These are phyloP conservation scores for Apoderus coryli DNA, from an alignment of 2,888 invertebrate species.

Conservation along the genomic window DNA sequence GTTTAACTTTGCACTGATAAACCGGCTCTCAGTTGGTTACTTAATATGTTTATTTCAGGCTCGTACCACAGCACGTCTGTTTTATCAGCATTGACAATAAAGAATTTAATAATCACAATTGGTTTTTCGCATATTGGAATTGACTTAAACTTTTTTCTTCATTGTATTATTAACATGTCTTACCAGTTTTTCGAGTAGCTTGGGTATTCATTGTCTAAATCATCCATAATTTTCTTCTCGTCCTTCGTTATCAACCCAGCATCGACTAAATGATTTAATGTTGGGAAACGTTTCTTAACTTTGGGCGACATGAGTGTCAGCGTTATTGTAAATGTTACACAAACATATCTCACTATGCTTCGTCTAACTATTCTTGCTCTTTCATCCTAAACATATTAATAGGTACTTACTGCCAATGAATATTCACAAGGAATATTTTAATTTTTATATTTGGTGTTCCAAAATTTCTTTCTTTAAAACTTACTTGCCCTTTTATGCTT, in stretches of 20 bases:
- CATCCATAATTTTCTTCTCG: slow-evolving; percentile 61
- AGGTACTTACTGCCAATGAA: no score
- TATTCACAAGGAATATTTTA: no score
- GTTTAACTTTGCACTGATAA: no score
- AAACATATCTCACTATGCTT: slow-evolving; percentile 65
- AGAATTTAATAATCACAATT: no score
- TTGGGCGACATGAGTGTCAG: slow-evolving; percentile 70
- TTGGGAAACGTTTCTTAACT: slow-evolving; percentile 81
- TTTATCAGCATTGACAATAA: no score
- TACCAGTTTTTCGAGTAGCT: slow-evolving; percentile 78
- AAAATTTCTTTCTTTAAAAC: no score
- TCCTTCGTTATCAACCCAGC: slow-evolving; percentile 67
- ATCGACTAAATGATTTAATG: slow-evolving; percentile 64
- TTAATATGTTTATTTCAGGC: no score
- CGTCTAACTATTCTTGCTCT: slow-evolving; percentile 62
- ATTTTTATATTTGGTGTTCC: slow-evolving; percentile 1
- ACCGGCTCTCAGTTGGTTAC: no score
- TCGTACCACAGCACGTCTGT: no score
- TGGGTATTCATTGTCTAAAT: slow-evolving; percentile 64
- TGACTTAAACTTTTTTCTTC: no score
- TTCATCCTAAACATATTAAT: slow-evolving; percentile 59
- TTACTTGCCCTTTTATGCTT: slow-evolving; percentile 59
- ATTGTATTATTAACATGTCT: no score
- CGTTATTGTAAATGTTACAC: slow-evolving; percentile 71
- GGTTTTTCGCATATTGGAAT: no score